Conservation (phyloP, 2,113 vertebrate species). For the Lates calcarifer region DNA sequence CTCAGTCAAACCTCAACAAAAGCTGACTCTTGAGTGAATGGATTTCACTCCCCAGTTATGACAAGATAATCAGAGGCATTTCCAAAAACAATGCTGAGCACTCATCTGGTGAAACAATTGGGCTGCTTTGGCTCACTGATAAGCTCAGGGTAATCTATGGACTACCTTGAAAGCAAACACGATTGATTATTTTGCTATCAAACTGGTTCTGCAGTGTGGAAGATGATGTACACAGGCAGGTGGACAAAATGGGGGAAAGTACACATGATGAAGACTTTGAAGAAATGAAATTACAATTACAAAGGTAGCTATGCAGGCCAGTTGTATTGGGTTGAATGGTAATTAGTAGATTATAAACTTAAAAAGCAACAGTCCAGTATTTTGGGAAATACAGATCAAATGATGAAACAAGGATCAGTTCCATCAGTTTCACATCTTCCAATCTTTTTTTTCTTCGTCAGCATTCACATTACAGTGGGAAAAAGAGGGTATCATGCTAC, state of each 20-base stretch:
- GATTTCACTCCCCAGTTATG: slow-evolving; percentile 50
- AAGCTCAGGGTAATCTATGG: slow-evolving; percentile 33
- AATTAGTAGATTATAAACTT: neutral
- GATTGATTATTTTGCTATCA: slow-evolving; percentile 36
- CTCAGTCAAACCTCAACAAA: slow-evolving; percentile 47
- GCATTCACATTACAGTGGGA: too few relatives aligned
- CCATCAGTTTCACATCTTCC: too few relatives aligned
- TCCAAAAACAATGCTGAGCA: slow-evolving; percentile 25
- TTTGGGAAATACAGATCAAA: neutral
- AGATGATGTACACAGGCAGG: slow-evolving; percentile 9
- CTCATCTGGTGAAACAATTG: slow-evolving; percentile 38
- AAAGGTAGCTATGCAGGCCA: neutral
- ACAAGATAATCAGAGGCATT: slow-evolving; percentile 62
- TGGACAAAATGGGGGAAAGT: neutral
- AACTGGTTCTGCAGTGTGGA: neutral
- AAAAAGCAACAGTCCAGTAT: neutral
- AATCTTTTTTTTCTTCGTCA: too few relatives aligned
- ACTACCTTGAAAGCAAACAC: slow-evolving; percentile 37
- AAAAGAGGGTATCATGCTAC: too few relatives aligned
- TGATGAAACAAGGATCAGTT: neutral
- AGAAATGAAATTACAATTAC: neutral
- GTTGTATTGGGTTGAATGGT: neutral
- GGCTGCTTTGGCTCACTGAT: slow-evolving; percentile 34
- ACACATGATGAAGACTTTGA: slow-evolving; percentile 9
- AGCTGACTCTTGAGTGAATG: slow-evolving; percentile 38